Percentiles rank a stretch among this genome's conserved stretches.
Conservation (phyloP, 2,113 vertebrate genomes). For the Microtus oregoni region DNA sequence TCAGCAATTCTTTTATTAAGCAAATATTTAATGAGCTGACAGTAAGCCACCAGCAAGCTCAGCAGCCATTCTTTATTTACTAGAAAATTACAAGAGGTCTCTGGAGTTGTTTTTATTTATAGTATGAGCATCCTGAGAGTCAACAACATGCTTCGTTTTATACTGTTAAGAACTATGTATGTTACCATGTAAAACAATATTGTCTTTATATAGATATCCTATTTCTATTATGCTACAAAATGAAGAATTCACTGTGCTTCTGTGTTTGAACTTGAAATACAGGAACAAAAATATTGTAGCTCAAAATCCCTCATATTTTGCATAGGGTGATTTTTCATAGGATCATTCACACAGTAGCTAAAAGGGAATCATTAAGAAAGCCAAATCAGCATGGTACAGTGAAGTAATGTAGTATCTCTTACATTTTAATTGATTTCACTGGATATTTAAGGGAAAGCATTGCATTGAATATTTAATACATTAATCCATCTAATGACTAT, state of each 20-base stretch:
- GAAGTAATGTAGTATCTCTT: neutral
- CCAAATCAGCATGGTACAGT: neutral
- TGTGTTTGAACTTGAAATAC: neutral
- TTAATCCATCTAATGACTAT: neutral
- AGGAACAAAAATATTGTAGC: neutral
- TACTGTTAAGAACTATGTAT: neutral
- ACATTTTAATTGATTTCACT: slow-evolving; percentile 26
- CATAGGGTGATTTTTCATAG: neutral
- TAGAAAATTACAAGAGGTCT: neutral
- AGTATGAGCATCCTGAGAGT: neutral
- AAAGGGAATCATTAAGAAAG: slow-evolving; percentile 45
- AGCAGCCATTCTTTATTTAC: slow-evolving; percentile 65
- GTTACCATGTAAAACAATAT: neutral
- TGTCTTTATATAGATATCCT: neutral
- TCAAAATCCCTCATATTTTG: neutral
- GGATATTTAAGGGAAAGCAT: neutral
- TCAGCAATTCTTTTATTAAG: slow-evolving; percentile 30
- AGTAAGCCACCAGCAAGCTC: slow-evolving; percentile 3
- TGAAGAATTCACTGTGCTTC: neutral
- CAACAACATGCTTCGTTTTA: neutral
- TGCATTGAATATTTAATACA: neutral
- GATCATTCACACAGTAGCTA: neutral
- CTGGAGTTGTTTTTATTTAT: slow-evolving; percentile 44
- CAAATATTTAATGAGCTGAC: slow-evolving; percentile 41
- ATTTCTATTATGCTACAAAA: neutral